phyloP scores from a whole-genome alignment of 2,797 vertebrate species.

The Peromyscus nudipes region DNA sequence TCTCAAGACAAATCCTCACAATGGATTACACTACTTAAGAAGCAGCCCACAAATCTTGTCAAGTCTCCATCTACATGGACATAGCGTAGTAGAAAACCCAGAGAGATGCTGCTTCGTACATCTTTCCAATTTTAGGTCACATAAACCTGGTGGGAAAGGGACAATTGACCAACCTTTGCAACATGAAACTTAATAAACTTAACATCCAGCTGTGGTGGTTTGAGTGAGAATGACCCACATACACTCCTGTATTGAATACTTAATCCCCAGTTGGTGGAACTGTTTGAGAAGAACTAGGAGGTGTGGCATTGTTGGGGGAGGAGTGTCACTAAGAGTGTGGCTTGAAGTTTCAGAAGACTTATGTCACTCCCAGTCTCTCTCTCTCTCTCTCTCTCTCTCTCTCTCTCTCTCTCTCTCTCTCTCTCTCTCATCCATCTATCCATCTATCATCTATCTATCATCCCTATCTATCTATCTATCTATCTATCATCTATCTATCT shows the following conservation, averaged over 20 bases:
- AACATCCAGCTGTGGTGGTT: no score
- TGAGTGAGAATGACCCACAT: neutral
- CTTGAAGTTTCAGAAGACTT: neutral
- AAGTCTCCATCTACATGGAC: conserved; percentile 86
- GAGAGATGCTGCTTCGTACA: conserved; percentile 87
- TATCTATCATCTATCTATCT: neutral
- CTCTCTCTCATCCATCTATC: neutral
- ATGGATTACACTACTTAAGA: conserved; percentile 88
- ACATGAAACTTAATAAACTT: neutral
- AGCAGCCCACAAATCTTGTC: conserved; percentile 88
- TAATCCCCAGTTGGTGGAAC: neutral
- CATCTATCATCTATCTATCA: neutral
- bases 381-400: neutral
- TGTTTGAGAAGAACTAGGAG: neutral
- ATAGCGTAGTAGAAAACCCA: conserved; percentile 89
- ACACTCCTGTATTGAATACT: neutral
- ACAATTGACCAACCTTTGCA: neutral
- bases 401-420: neutral
- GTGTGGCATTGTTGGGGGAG: neutral
- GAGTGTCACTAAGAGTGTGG: neutral
- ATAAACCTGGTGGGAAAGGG: conserved; percentile 85
- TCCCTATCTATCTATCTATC: neutral
- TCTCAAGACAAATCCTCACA: neutral
- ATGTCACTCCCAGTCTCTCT: neutral
- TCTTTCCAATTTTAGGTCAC: conserved; percentile 88